Percentiles rank a stretch among this genome's conserved stretches.
Evolutionary conservation across 2,888 invertebrate genomes (phyloP).

Genomic region (Eudemis profundana): DNA sequence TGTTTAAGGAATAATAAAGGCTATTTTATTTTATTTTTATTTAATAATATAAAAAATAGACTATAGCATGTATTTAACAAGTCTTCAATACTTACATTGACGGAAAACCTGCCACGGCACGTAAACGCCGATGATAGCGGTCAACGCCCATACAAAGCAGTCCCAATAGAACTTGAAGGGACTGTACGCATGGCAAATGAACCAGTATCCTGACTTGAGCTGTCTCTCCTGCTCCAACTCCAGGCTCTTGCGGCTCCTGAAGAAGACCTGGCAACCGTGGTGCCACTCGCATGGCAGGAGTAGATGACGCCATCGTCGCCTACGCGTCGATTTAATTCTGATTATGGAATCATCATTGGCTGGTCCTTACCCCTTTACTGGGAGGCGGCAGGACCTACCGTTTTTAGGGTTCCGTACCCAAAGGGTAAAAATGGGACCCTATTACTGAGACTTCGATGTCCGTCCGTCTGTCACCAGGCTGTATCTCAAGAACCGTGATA

Average conservation of each 20-base stretch:
- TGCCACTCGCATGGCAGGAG: constrained; percentile 61
- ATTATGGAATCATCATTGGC: no score
- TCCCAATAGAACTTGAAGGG: constrained; percentile 62
- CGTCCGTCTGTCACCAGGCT: no score
- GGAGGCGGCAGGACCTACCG: no score
- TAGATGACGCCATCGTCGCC: not conserved
- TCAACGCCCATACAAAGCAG: constrained; percentile 51
- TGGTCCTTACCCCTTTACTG: no score
- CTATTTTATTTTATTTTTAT: no score
- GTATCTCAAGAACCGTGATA: no score
- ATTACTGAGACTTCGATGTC: no score
- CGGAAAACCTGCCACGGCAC: constrained; percentile 65
- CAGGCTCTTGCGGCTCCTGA: constrained; percentile 61
- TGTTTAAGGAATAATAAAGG: no score
- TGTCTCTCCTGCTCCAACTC: constrained; percentile 61
- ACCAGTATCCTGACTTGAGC: constrained; percentile 47
- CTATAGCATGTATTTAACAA: no score
- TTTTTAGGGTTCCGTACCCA: no score
- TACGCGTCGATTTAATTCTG: not conserved
- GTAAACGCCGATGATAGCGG: constrained; percentile 55
- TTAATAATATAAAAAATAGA: no score
- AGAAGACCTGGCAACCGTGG: constrained; percentile 55
- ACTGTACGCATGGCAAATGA: constrained; percentile 71
- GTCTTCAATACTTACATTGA: constrained; percentile 57
- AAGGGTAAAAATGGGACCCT: no score